phyloP scores from a whole-genome alignment of 2,888 invertebrate species.

The Napeogenes inachia region DNA sequence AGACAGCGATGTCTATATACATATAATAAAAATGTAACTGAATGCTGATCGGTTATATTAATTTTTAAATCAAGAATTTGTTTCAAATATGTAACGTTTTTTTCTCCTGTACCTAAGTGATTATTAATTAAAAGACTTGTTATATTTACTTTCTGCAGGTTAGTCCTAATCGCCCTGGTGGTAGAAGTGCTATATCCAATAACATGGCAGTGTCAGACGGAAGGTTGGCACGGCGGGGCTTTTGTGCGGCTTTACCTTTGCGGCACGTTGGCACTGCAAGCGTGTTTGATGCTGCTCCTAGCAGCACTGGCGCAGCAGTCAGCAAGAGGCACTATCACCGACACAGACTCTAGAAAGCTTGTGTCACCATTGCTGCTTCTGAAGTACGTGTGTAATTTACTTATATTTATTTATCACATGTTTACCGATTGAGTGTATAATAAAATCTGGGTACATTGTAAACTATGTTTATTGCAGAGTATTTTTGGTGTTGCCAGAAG shows the following conservation, averaged over 20 bases:
- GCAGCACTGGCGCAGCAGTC: conserved; percentile 83
- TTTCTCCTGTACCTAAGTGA: background rate
- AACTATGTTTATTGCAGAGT: conserved; percentile 73
- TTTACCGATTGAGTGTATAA: background rate
- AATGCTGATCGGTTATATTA: too few relatives aligned
- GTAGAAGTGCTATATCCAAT: conserved; percentile 80
- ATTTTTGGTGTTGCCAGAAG: conserved; percentile 85
- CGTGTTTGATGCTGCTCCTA: conserved; percentile 79
- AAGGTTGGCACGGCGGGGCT: conserved; percentile 84
- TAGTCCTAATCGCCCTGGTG: conserved; percentile 80
- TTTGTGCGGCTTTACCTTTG: conserved; percentile 84
- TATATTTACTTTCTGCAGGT: conserved; percentile 63
- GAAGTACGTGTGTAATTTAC: conserved; percentile 74
- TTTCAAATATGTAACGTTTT: background rate
- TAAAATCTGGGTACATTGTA: too few relatives aligned
- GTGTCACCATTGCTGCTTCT: conserved; percentile 84
- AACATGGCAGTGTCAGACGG: conserved; percentile 82
- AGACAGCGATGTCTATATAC: too few relatives aligned
- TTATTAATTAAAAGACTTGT: conserved; percentile 4
- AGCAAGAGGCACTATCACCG: conserved; percentile 87
- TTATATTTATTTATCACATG: background rate
- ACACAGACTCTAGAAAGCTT: conserved; percentile 81
- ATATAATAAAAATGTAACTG: too few relatives aligned
- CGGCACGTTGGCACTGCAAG: conserved; percentile 82
- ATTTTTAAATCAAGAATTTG: background rate